A percentile compares a stretch with the other conserved stretches of the same genome.
Conservation (phyloP, 2,797 vertebrate genomes). For the Cyclura pinguis region DNA sequence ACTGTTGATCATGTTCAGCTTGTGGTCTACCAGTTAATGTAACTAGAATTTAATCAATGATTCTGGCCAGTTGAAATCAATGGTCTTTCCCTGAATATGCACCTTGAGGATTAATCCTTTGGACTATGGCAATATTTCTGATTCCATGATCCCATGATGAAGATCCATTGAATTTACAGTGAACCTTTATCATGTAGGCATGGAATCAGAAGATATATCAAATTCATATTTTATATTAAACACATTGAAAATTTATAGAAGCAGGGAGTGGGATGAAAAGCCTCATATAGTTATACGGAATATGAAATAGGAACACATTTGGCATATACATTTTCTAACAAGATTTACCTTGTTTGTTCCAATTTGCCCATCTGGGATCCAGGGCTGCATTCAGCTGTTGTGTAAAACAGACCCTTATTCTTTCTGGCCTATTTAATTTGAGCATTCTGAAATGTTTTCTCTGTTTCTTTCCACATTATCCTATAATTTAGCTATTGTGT, state of each 20-base stretch:
- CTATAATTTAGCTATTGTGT: slow-evolving; percentile 19
- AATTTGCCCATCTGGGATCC: not conserved
- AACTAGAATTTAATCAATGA: not conserved
- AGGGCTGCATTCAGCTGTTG: not conserved
- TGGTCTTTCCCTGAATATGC: no score
- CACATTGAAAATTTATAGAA: not conserved
- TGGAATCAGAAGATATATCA: no score
- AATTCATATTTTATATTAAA: not conserved
- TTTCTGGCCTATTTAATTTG: slow-evolving; percentile 20
- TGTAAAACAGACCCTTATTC: slow-evolving; percentile 7
- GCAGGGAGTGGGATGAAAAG: not conserved
- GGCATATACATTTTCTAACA: not conserved
- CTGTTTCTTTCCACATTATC: not conserved
- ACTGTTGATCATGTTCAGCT: no score
- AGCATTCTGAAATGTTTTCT: slow-evolving; percentile 1
- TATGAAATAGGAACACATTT: not conserved
- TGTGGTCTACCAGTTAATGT: not conserved
- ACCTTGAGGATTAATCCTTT: not conserved
- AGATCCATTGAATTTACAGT: not conserved
- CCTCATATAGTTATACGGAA: not conserved
- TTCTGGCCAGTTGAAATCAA: not conserved
- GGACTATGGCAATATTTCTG: no score
- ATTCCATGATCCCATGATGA: not conserved
- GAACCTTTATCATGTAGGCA: no score
- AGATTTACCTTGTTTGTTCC: not conserved